Evolutionary conservation across 2,888 invertebrate species (phyloP).

Genomic region (Morpho achilles): DNA sequence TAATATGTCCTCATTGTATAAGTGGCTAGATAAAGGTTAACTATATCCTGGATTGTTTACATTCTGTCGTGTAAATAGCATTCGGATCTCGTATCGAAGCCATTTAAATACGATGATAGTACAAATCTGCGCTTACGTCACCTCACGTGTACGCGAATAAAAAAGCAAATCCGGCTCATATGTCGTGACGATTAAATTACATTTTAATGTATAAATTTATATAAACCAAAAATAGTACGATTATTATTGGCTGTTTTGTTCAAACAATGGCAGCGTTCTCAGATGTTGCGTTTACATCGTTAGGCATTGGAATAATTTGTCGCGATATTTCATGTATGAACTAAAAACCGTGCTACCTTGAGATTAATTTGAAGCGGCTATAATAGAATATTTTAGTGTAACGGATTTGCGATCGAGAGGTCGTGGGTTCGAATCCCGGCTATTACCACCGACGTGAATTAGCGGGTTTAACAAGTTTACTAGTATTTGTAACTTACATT

Average conservation of each 20-base stretch:
- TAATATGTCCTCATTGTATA: background rate
- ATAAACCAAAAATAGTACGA: conserved; percentile 33
- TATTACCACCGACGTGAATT: too few species aligned
- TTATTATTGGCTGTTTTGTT: conserved; percentile 43
- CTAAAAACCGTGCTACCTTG: conserved; percentile 36
- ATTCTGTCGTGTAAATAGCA: conserved; percentile 28
- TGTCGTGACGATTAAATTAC: conserved; percentile 48
- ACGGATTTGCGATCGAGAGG: conserved; percentile 26
- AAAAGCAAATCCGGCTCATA: conserved; percentile 65
- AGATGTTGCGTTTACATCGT: conserved; percentile 45
- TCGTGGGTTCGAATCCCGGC: too few species aligned
- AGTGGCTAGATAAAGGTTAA: too few species aligned
- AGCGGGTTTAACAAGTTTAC: too few species aligned
- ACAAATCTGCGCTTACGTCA: conserved; percentile 62
- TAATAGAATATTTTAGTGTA: too few species aligned
- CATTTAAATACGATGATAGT: conserved; percentile 33
- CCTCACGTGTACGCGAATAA: conserved; percentile 47
- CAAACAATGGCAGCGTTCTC: conserved; percentile 55
- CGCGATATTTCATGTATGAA: conserved; percentile 21
- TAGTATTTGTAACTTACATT: too few species aligned
- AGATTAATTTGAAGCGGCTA: conserved; percentile 37
- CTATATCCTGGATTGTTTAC: conserved; percentile 23
- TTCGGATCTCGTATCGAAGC: conserved; percentile 22
- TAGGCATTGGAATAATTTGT: conserved; percentile 32
- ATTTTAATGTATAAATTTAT: conserved; percentile 19